Evolutionary conservation across 1,140 invertebrate species (phyloP).

Genomic region (Papilio helenus): DNA sequence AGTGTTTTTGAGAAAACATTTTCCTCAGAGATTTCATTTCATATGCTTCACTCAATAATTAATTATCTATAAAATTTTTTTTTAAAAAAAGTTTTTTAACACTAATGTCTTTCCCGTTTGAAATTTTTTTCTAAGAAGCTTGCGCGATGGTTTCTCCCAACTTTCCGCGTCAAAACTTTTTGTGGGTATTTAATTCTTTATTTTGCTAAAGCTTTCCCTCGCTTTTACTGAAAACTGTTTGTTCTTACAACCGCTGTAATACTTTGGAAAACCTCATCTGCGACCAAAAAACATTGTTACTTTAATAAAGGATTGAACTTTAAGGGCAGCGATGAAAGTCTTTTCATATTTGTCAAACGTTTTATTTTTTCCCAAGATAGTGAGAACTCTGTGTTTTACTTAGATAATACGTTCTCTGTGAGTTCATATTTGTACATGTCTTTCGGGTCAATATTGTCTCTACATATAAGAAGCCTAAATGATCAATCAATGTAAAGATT

Average conservation of each 20-base stretch:
- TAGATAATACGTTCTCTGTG: neutral
- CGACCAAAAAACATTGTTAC: conserved; percentile 32
- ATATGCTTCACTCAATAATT: neutral
- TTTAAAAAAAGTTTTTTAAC: neutral
- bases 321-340: neutral
- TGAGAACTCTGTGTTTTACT: neutral
- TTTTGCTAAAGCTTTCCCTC: conserved; percentile 33
- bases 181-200: conserved; percentile 37
- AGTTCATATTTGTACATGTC: neutral
- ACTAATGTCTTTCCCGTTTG: conserved; percentile 22
- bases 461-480: too few relatives aligned
- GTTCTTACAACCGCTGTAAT: conserved; percentile 26
- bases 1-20: neutral
- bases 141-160: conserved; percentile 29
- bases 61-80: neutral
- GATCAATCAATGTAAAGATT: too few relatives aligned
- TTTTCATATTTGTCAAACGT: neutral
- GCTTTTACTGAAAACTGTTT: conserved; percentile 32
- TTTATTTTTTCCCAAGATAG: neutral
- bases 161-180: conserved; percentile 35
- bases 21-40: neutral
- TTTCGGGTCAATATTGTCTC: neutral
- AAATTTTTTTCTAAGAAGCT: conserved; percentile 26
- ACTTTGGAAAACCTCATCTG: conserved; percentile 32
- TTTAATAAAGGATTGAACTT: conserved; percentile 12